Base-by-base conservation (phyloP, 2,797 vertebrate species). In the Cygnus olor region DNA sequence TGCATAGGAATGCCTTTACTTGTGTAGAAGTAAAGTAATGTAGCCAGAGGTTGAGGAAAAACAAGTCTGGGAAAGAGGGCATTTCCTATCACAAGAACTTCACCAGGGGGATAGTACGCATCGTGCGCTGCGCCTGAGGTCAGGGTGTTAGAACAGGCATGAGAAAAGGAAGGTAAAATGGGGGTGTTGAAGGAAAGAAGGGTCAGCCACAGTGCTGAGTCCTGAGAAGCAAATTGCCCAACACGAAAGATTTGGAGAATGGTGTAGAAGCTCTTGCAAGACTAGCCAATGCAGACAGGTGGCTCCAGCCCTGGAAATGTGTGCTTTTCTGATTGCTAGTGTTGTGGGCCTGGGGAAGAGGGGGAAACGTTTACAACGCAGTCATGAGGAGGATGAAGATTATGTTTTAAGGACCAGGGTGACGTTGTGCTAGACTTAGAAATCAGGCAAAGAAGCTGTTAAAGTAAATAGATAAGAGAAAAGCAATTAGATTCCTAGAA, bases 281-380 rank as follows among this genome's bases (percentile, higher is more conserved):
- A 91, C 95, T 65, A 93, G 60, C 78, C 69, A 87, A 24, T 20
- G 88, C 68, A 91, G 85, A 74, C 72, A 88, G 83, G 85, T 91
- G 82, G 51, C 68, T 88, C 12, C 65, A n/a, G 88, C 85, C 47
- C 65, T 90, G 40, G 70, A 54, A 91, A 91, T 82, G 65, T 91
- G 89, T 95, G 81, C 40, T 96, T 79, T 94, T 85, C 92, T 94
- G 93, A 92, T 96, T 95, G 77, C 51, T 81, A 68, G 56, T 60
- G 70, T 94, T 95, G 64, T 7, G 77, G 65, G 54, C 22, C 4
- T 53, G 51, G 42, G 65, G 47, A 12, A 32, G 51, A 17, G 15
- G 21, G 7, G 19, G 54, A 56, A 25, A 42, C 22, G 40, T 95
- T 94, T 89, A 83, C 86, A 79, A 72, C 87, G 83, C 0, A 1